A percentile compares a stretch with the other conserved stretches of the same genome.
Conservation (phyloP, 2,797 vertebrate genomes). For the Rhynchonycteris naso region DNA sequence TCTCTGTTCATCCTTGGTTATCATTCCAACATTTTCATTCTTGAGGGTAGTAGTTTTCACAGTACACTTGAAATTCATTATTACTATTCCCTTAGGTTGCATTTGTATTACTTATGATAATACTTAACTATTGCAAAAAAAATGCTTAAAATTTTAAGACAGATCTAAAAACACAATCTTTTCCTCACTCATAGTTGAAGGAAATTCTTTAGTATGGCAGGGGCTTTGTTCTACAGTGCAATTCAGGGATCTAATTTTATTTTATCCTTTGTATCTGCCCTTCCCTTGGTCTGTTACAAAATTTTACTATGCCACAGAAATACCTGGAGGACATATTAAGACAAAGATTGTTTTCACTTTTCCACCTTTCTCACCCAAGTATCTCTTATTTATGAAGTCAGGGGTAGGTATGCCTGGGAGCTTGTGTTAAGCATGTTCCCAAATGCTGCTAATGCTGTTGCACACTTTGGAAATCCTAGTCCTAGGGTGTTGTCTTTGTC, state of each 20-base stretch:
- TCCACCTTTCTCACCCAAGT: rapidly evolving
- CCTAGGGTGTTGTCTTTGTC: not conserved
- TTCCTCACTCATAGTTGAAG: not conserved
- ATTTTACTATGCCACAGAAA: not conserved
- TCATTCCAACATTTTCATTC: not conserved
- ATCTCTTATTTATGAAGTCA: slow-evolving; percentile 11
- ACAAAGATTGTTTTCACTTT: not conserved
- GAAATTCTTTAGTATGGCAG: not conserved
- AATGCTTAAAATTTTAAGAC: not conserved
- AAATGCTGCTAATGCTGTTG: not conserved
- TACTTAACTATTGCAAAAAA: not conserved
- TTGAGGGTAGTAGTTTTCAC: not conserved
- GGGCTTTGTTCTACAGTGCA: not conserved
- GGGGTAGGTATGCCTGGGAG: not conserved
- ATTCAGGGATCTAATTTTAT: not conserved
- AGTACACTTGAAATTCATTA: not conserved
- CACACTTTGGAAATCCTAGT: not conserved
- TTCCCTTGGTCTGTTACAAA: not conserved
- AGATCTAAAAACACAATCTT: not conserved
- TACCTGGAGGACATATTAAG: not conserved
- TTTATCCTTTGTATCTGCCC: not conserved
- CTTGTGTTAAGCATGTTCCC: not conserved
- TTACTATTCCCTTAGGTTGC: not conserved
- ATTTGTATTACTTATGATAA: not conserved
- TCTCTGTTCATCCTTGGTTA: not conserved